A percentile compares a stretch with the other conserved stretches of the same genome.
Conservation (phyloP, 2,888 invertebrate genomes). For the Cabera pusaria region DNA sequence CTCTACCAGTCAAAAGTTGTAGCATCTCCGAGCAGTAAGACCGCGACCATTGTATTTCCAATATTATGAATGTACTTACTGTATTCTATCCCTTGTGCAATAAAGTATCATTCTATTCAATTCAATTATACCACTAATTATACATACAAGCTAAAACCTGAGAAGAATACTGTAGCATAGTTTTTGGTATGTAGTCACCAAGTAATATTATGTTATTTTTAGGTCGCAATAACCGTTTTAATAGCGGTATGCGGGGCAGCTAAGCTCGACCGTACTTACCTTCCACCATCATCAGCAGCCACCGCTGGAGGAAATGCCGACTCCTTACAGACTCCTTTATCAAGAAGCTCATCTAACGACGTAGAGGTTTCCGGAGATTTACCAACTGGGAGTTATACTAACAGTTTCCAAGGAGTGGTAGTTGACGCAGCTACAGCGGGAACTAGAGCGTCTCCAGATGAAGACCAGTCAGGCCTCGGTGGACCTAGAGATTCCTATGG, state of each 20-base stretch:
- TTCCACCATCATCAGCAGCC: slow-evolving; percentile 61
- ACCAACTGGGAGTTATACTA: slow-evolving; percentile 63
- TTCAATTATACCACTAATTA: too few relatives aligned
- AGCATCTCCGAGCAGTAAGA: too few relatives aligned
- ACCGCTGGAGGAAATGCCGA: slow-evolving; percentile 62
- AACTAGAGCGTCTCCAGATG: slow-evolving; percentile 52
- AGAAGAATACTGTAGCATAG: too few relatives aligned
- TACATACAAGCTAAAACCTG: too few relatives aligned
- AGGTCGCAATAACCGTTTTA: slow-evolving; percentile 65
- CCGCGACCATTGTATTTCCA: too few relatives aligned
- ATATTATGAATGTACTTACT: too few relatives aligned
- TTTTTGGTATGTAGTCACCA: too few relatives aligned
- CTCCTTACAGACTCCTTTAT: slow-evolving; percentile 50
- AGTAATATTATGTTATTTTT: slow-evolving; percentile 17
- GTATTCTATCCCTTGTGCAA: too few relatives aligned
- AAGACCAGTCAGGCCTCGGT: slow-evolving; percentile 57
- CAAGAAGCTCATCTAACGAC: slow-evolving; percentile 38
- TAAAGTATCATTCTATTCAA: too few relatives aligned
- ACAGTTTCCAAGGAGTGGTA: slow-evolving; percentile 69
- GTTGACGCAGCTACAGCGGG: slow-evolving; percentile 68
- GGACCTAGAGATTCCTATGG: slow-evolving; percentile 62
- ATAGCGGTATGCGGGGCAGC: slow-evolving; percentile 64
- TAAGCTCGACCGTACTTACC: slow-evolving; percentile 61
- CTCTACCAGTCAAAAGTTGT: too few relatives aligned
- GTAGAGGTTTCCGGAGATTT: slow-evolving; percentile 46